phyloP scores from a whole-genome alignment of 1,140 invertebrate species.

The Drosophila pectinifera region DNA sequence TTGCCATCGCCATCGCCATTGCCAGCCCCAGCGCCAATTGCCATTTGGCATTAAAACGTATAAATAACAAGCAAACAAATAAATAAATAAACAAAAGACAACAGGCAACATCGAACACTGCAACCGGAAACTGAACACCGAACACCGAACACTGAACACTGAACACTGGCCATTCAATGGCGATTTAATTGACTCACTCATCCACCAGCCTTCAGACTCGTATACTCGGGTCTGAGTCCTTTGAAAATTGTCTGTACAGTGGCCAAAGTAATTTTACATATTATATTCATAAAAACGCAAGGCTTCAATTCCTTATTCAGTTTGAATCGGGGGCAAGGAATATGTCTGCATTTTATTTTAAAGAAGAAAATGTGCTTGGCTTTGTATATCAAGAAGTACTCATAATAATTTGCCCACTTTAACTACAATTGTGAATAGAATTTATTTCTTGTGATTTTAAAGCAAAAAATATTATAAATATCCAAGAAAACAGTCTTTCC shows the following conservation, averaged over 20 bases:
- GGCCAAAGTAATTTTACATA: neutral
- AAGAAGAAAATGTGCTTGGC: no score
- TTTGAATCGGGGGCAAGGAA: no score
- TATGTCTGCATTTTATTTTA: no score
- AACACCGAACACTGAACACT: conserved; percentile 14
- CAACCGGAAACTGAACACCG: conserved; percentile 33
- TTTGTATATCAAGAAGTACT: no score
- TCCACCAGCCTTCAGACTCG: conserved; percentile 8
- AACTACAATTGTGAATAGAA: neutral
- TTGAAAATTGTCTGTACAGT: conserved; percentile 23
- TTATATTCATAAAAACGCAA: no score
- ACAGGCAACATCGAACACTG: conserved; percentile 31
- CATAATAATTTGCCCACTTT: no score
- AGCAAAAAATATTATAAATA: no score
- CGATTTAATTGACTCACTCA: conserved; percentile 68
- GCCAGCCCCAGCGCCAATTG: conserved; percentile 50
- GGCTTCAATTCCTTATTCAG: no score
- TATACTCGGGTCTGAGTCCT: conserved; percentile 3
- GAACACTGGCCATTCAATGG: conserved; percentile 46
- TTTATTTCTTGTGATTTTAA: neutral
- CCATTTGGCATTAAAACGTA: conserved; percentile 68
- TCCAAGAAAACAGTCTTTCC: no score
- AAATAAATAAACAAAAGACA: conserved; percentile 61
- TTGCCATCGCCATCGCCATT: conserved; percentile 30
- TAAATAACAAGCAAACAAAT: conserved; percentile 69